Conservation (phyloP, 2,113 vertebrate genomes). For the Heliornis fulica region DNA sequence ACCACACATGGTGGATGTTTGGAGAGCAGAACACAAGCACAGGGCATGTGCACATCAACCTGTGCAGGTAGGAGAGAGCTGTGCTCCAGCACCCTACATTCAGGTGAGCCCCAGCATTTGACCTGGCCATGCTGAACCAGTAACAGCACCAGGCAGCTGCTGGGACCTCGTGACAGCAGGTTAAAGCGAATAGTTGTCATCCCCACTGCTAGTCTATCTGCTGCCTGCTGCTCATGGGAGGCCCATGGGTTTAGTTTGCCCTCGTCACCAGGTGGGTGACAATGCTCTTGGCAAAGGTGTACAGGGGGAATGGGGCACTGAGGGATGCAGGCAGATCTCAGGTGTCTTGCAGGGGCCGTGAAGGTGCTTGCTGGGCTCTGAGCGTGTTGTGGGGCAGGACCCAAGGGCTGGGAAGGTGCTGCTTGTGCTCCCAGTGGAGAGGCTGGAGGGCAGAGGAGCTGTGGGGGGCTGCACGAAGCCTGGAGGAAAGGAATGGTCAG, state of each 20-base stretch:
- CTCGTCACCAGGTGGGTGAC: fast-evolving
- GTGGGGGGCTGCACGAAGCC: background rate
- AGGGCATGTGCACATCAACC: background rate
- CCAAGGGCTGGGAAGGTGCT: background rate
- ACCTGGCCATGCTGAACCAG: background rate
- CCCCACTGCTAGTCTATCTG: no score
- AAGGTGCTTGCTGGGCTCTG: background rate
- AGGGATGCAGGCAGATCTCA: background rate
- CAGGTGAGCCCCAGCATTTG: background rate
- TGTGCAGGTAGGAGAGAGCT: background rate
- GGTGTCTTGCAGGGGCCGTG: background rate
- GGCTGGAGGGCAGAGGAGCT: background rate
- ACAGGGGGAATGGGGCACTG: background rate
- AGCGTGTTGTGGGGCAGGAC: background rate
- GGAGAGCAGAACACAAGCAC: background rate
- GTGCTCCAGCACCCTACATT: fast-evolving
- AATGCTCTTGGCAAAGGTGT: background rate
- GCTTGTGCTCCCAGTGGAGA: background rate
- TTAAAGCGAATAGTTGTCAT: background rate
- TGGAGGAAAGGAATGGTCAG: background rate
- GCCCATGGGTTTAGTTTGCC: background rate
- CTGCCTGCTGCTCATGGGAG: background rate
- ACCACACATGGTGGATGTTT: background rate
- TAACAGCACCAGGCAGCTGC: background rate
- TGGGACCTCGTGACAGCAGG: background rate